Evolutionary conservation across 1,140 invertebrate species (phyloP).

Genomic region (Drosophila tani): DNA sequence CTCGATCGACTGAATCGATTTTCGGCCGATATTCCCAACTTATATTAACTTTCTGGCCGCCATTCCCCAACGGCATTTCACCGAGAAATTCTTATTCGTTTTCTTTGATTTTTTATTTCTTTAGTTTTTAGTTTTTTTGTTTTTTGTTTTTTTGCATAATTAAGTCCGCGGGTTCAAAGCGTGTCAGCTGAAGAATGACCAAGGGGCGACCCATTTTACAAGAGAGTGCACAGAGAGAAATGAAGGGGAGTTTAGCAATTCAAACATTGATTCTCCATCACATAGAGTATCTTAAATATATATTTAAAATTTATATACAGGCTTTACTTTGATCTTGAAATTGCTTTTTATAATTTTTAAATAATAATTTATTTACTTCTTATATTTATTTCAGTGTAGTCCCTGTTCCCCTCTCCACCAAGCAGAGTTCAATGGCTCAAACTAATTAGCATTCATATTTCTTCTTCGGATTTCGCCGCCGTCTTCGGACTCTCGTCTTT

Average conservation of each 20-base stretch:
- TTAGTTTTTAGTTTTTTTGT: background rate
- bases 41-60: constrained; percentile 54
- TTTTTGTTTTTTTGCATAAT: constrained; percentile 56
- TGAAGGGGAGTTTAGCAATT: too few relatives aligned
- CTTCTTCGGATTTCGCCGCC: constrained; percentile 38
- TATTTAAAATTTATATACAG: too few relatives aligned
- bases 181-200: constrained; percentile 36
- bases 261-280: too few relatives aligned
- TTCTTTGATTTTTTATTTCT: background rate
- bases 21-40: constrained; percentile 18
- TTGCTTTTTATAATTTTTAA: background rate
- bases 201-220: constrained; percentile 42
- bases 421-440: constrained; percentile 59
- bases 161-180: constrained; percentile 52
- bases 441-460: constrained; percentile 48
- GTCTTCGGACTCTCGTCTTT: constrained; percentile 27
- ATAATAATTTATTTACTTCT: too few relatives aligned
- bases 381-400: too few relatives aligned
- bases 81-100: constrained; percentile 5
- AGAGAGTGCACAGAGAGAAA: constrained; percentile 1
- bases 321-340: too few relatives aligned
- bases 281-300: too few relatives aligned
- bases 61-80: constrained; percentile 50
- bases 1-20: constrained; percentile 52
- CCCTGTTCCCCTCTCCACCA: background rate